Evolutionary conservation across 23 tunicate genomes (phyloP).

Genomic region (Halocynthia aurantium): DNA sequence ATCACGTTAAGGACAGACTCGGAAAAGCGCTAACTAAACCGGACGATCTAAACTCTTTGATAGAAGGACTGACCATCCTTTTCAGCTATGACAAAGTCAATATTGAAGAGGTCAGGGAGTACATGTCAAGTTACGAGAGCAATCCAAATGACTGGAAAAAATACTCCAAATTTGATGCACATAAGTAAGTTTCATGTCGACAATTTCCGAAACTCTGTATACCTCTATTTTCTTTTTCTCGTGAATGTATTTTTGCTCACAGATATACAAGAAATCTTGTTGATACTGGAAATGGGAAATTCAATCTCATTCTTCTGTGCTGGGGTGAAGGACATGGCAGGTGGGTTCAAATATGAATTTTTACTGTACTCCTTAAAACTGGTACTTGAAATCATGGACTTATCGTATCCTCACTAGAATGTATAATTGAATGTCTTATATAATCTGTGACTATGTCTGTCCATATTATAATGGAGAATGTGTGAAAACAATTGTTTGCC

Average conservation of each 20-base stretch:
- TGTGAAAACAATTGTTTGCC: too few species aligned
- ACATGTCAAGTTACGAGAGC: slow-evolving; percentile 49
- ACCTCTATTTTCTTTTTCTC: background rate
- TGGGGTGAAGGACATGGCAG: slow-evolving; percentile 87
- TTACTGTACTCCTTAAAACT: too few species aligned
- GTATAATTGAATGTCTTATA: background rate
- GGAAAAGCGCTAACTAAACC: slow-evolving; percentile 20
- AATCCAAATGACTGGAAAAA: slow-evolving; percentile 56
- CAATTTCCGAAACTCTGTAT: background rate
- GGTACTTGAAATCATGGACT: background rate
- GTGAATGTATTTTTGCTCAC: background rate
- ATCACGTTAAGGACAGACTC: too few species aligned
- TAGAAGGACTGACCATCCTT: slow-evolving; percentile 47
- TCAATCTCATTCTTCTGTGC: slow-evolving; percentile 73
- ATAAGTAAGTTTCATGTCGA: slow-evolving; percentile 37
- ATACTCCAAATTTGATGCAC: slow-evolving; percentile 52
- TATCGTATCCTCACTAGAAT: background rate
- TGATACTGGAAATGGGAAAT: slow-evolving; percentile 89
- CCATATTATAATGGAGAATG: background rate
- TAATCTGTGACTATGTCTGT: background rate
- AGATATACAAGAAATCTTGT: slow-evolving; percentile 87
- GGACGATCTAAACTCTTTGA: slow-evolving; percentile 22
- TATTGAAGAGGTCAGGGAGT: slow-evolving; percentile 52
- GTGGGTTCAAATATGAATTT: slow-evolving; percentile 12
- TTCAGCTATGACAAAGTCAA: slow-evolving; percentile 65